Base-by-base conservation (phyloP, 2,888 invertebrate species). In the Panopea generosa region DNA sequence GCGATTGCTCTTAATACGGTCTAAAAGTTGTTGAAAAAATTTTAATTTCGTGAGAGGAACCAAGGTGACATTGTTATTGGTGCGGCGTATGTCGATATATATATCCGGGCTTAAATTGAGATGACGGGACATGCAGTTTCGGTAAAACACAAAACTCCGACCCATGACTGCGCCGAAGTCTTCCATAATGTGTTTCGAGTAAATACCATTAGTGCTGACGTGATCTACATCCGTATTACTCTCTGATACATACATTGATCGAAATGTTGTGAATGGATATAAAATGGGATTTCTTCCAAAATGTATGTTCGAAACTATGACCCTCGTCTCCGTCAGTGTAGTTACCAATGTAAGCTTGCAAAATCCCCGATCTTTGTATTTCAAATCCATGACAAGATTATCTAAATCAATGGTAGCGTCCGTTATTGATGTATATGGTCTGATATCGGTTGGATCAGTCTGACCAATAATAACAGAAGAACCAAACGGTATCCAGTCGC, bases 401-500 rank as follows among this genome's bases (percentile, higher is more conserved):
- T 82, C 60, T 0, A 80, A 74, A 50, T 81, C 72, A 7, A 85
- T 76, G n/a, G 70, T 77, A 6, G 83, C 80, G 33, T 82, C 75
- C 18, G 60, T 72, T 14, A 87, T 85, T 7, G 82, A 78, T 20
- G 85, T 83, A 33, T 82, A 82, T 14, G 87, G 87, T 55, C 87
- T 65, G 16, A 84, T 76, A 22, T 75, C 82, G 47, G 83, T 80
- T 2, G 82, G 74, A 20, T 86, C 78, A 6, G 86, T 81, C 62
- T 86, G 86, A 7, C 87, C 87, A 56, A 87, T 71, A 16, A 87
- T 86, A 1, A 87, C 83, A 7, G 87, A 87, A 0, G 87, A 84
- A 29, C 87, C 87, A 47, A 87, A 87, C 14, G 87, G 87, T 18
- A 85, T 86, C 87, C 87, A 87, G 38, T 87, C 86, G 4, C 85